Evolutionary conservation across 2,113 vertebrate species (phyloP), one percentile per base, ranked within the genome.

Genomic region (Elgaria multicarinata): DNA sequence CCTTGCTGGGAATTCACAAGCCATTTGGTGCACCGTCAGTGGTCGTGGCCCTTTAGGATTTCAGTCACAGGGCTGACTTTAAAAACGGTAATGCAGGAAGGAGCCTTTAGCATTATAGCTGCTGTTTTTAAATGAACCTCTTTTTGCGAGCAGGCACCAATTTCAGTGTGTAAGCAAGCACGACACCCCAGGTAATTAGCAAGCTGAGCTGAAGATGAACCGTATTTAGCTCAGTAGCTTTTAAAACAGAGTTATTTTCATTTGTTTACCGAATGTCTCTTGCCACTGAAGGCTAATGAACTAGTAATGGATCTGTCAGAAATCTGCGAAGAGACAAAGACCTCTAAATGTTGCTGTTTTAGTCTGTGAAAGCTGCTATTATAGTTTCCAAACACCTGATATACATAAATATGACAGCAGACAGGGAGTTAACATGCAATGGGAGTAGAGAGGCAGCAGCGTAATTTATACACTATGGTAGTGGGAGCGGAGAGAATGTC

Each of bases 261-360:
- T 89, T 84, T 89, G 82, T 85, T 85, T 89, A 77, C 46, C 26
- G 22, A 89, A 85, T 77, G 62, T 39, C 82, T 78, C 74, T 89
- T 69, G 62, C 79, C 64, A 55, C 62, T 24, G 74, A 85, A 84
- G 81, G 82, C 82, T 85, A 78, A 89, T 78, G 82, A 89, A 89
- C 46, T 36, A 53, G 74, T 85, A 85, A 78, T 69, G 74, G 82
- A 89, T 78, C 82, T 78, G 88, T 89, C 88, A 89, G 62, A 85
- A 78, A 89, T 42, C 58, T 85, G 72, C 16, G 62, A 89, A 64
- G 75, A 85, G 74, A 89, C 46, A 89, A 89, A 83, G 74, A 78
- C 72, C 82, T 69, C 88, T 78, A 55, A 85, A 78, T 69, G 72
- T 84, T 77, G 81, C 46, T 8, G 0, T 89, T 89, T 84, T 85